These are phyloP conservation scores for Camptogramma bilineatum DNA, from an alignment of 2,888 invertebrate genomes.

Conservation along the genomic window DNA sequence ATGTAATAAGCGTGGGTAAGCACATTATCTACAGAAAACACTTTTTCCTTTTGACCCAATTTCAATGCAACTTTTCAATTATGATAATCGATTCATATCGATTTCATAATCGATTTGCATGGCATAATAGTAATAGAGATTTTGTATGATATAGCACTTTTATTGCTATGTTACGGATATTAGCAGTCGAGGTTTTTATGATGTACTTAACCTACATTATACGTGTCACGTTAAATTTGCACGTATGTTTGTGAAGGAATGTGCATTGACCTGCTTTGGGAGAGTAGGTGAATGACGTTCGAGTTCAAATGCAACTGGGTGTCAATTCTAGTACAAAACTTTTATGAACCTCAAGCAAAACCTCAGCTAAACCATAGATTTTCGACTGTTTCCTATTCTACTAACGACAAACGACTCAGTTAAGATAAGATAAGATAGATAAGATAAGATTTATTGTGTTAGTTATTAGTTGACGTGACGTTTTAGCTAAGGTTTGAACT, in stretches of 20 bases:
- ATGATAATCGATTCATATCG: slow-evolving; percentile 16
- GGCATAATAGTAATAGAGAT: slow-evolving; percentile 33
- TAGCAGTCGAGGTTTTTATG: slow-evolving; percentile 26
- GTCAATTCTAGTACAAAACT: background rate
- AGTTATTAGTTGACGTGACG: too few relatives aligned
- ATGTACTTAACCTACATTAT: slow-evolving; percentile 31
- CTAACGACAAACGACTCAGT: too few relatives aligned
- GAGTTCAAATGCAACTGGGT: background rate
- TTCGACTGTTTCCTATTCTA: too few relatives aligned
- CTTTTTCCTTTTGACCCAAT: slow-evolving; percentile 2
- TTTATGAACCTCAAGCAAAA: too few relatives aligned
- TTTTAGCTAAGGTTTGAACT: too few relatives aligned
- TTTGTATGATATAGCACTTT: slow-evolving; percentile 24
- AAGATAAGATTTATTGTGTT: too few relatives aligned
- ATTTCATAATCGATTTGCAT: slow-evolving; percentile 35
- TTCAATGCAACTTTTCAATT: background rate
- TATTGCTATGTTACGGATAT: slow-evolving; percentile 35
- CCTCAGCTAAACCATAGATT: too few relatives aligned
- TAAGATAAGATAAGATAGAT: too few relatives aligned
- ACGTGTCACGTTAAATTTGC: slow-evolving; percentile 16
- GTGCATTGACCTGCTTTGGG: background rate
- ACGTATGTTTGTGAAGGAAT: background rate
- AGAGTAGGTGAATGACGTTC: background rate
- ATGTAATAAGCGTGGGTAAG: background rate
- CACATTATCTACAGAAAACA: background rate